Evolutionary conservation across 2,888 invertebrate species (phyloP).

Genomic region (Gryllus longicercus): DNA sequence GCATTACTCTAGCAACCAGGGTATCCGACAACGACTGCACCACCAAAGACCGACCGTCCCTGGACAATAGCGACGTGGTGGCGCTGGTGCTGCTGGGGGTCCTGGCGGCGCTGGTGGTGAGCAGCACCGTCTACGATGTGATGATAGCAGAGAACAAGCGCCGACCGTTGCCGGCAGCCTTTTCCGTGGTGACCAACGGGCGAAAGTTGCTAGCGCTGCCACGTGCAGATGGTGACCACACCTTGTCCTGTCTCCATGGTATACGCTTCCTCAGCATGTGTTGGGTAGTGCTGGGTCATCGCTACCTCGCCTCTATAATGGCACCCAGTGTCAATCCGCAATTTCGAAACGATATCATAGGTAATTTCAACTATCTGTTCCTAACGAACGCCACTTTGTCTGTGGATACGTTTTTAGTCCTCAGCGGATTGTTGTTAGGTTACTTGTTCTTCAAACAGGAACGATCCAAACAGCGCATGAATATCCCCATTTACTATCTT

Average conservation of each 20-base stretch:
- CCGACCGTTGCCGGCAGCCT: not conserved
- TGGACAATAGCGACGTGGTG: not conserved
- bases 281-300: not conserved
- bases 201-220: not conserved
- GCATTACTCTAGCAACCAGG: not conserved
- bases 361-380: not conserved
- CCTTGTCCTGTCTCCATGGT: not conserved
- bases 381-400: not conserved
- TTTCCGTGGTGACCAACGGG: not conserved
- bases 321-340: not conserved
- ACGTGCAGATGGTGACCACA: not conserved
- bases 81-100: not conserved
- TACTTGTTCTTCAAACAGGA: not conserved
- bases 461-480: not conserved
- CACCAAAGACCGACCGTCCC: not conserved
- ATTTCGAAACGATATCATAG: not conserved
- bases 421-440: not conserved
- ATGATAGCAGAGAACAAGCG: not conserved
- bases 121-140: not conserved
- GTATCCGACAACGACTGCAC: not conserved
- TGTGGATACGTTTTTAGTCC: not conserved
- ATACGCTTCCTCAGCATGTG: not conserved
- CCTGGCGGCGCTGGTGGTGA: not conserved
- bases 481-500: not conserved
- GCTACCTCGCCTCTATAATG: not conserved